These are phyloP conservation scores for Euglossa dilemma DNA, from an alignment of 1,140 invertebrate genomes.

Conservation along the genomic window DNA sequence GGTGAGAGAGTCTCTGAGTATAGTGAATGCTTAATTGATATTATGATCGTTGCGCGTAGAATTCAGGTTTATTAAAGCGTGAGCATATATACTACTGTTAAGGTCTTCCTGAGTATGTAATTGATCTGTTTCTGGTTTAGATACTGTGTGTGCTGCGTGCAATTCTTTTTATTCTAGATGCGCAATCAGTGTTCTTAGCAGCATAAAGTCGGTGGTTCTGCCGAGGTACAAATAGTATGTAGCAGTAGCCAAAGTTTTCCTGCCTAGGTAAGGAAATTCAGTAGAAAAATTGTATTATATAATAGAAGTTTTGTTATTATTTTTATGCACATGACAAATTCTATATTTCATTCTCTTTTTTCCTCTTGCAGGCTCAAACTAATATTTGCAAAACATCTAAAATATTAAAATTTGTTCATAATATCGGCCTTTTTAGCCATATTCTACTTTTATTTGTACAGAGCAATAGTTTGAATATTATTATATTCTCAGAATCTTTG, in stretches of 20 bases:
- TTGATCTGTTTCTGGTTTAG: conserved; percentile 68
- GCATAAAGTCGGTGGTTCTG: conserved; percentile 66
- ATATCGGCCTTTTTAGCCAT: conserved; percentile 47
- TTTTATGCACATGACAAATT: conserved; percentile 65
- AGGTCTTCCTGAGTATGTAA: conserved; percentile 78
- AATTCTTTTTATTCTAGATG: conserved; percentile 65
- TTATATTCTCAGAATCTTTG: conserved; percentile 63
- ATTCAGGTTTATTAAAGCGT: conserved; percentile 78
- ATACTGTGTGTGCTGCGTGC: conserved; percentile 66
- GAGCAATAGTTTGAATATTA: conserved; percentile 64
- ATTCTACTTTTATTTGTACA: conserved; percentile 54
- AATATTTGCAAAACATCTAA: conserved; percentile 23
- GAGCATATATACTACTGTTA: conserved; percentile 77
- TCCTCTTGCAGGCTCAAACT: conserved; percentile 35
- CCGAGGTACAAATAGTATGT: conserved; percentile 75
- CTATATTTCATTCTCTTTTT: conserved; percentile 42
- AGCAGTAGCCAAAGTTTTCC: conserved; percentile 75
- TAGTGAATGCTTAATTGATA: conserved; percentile 72
- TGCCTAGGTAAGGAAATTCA: conserved; percentile 62
- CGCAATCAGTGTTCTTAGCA: conserved; percentile 67
- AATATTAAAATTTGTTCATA: conserved; percentile 48
- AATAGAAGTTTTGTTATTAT: conserved; percentile 54
- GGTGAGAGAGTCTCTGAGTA: conserved; percentile 67
- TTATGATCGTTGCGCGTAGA: conserved; percentile 73
- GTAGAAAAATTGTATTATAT: conserved; percentile 57